Conservation (phyloP, 2,888 invertebrate species). For the Chironomus tentans region DNA sequence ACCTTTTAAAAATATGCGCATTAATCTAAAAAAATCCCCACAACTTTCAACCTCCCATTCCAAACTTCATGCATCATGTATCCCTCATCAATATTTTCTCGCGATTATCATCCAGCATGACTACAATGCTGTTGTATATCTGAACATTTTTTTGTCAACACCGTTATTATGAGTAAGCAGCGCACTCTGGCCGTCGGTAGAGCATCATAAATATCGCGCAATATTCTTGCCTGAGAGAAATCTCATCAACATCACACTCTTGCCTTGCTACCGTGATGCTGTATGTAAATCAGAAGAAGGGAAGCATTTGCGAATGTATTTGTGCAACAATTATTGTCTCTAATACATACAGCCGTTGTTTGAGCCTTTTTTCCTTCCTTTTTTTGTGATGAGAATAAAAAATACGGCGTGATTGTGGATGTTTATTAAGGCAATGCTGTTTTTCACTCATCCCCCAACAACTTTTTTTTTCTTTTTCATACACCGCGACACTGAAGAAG, state of each 20-base stretch:
- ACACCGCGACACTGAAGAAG: not conserved
- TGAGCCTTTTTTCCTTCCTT: not conserved
- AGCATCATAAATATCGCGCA: not conserved
- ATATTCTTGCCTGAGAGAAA: not conserved
- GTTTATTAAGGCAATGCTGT: not conserved
- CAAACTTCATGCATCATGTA: too few species aligned
- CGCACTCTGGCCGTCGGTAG: constrained; percentile 15
- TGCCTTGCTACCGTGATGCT: not conserved
- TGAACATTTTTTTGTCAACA: too few species aligned
- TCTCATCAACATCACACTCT: too few species aligned
- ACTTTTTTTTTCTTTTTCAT: too few species aligned
- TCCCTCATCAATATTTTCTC: too few species aligned
- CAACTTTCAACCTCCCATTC: too few species aligned
- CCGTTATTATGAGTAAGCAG: not conserved
- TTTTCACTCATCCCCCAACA: not conserved
- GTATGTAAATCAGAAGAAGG: not conserved
- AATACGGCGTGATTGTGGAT: not conserved
- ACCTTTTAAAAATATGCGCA: not conserved
- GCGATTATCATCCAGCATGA: too few species aligned
- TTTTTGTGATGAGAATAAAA: not conserved
- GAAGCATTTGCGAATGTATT: too few species aligned
- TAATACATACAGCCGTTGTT: not conserved
- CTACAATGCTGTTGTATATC: too few species aligned
- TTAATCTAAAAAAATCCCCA: too few species aligned
- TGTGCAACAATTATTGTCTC: too few species aligned